phyloP scores from a whole-genome alignment of 2,888 invertebrate genomes.

The Serrognathus titanus region DNA sequence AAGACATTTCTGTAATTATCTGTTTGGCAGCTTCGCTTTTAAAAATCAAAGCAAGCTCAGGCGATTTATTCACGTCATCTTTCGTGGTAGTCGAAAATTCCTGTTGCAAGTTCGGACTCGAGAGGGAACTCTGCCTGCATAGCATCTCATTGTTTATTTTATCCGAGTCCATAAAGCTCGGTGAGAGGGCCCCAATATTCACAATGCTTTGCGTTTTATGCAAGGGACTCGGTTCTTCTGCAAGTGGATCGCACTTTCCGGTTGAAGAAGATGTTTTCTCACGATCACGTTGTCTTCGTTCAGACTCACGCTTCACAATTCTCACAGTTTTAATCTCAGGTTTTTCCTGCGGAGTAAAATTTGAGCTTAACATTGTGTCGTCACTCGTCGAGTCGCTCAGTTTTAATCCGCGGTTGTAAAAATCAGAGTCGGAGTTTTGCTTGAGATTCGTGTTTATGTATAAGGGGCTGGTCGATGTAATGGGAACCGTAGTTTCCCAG shows the following conservation, averaged over 20 bases:
- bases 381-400: constrained; percentile 41
- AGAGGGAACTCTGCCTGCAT: constrained; percentile 33
- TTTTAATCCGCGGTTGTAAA: constrained; percentile 62
- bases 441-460: constrained; percentile 64
- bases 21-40: constrained; percentile 84
- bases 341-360: constrained; percentile 62
- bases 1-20: constrained; percentile 78
- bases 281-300: constrained; percentile 76
- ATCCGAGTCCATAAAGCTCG: constrained; percentile 28
- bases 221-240: constrained; percentile 45
- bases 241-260: constrained; percentile 44
- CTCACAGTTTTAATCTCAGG: constrained; percentile 90
- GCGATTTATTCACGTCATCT: constrained; percentile 24
- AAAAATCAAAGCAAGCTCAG: constrained; percentile 74
- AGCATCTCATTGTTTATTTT: constrained; percentile 29
- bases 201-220: constrained; percentile 34
- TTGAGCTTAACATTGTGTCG: constrained; percentile 34
- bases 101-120: constrained; percentile 37
- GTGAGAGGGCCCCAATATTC: constrained; percentile 24
- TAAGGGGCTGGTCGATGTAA: constrained; percentile 55
- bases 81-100: constrained; percentile 27
- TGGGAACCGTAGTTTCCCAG: constrained; percentile 41
- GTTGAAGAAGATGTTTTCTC: constrained; percentile 55
- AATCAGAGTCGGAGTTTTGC: constrained; percentile 33
- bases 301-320: constrained; percentile 89